A percentile compares a stretch with the other conserved stretches of the same genome.
Conservation (phyloP, 2,797 vertebrate species). For the Oryzias dopingdopingensis region DNA sequence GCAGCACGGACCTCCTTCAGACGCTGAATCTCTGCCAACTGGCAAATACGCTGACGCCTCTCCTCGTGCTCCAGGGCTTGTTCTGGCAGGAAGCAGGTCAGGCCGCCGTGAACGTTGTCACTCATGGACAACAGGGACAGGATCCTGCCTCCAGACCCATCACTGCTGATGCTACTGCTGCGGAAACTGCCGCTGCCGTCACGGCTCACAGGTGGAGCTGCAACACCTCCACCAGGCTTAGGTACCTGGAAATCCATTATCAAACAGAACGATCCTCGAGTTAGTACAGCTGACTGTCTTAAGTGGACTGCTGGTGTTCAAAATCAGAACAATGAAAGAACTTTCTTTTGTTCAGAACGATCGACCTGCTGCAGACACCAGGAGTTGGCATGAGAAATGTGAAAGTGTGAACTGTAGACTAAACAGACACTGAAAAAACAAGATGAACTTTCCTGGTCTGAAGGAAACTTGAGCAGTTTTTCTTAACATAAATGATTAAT, state of each 20-base stretch:
- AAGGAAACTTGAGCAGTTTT: too few relatives aligned
- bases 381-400: too few relatives aligned
- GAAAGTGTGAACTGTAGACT: too few relatives aligned
- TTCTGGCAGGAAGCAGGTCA: constrained; percentile 84
- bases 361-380: too few relatives aligned
- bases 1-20: constrained; percentile 86
- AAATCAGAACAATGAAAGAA: too few relatives aligned
- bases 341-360: too few relatives aligned
- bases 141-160: constrained; percentile 71
- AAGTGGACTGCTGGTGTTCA: too few relatives aligned
- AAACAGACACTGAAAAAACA: too few relatives aligned
- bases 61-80: constrained; percentile 84
- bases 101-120: constrained; percentile 86
- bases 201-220: constrained; percentile 45
- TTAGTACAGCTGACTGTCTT: too few relatives aligned
- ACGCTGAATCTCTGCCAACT: constrained; percentile 82
- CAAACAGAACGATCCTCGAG: too few relatives aligned
- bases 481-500: too few relatives aligned
- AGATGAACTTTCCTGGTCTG: too few relatives aligned
- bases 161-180: constrained; percentile 71
- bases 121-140: constrained; percentile 89
- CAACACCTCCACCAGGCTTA: constrained; percentile 43
- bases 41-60: constrained; percentile 71
- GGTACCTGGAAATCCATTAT: constrained; percentile 60
- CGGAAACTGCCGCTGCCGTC: constrained; percentile 54